Percentiles rank a stretch among this genome's conserved stretches.
Conservation (phyloP, 2,888 invertebrate species). For the Matsumyia berberina region DNA sequence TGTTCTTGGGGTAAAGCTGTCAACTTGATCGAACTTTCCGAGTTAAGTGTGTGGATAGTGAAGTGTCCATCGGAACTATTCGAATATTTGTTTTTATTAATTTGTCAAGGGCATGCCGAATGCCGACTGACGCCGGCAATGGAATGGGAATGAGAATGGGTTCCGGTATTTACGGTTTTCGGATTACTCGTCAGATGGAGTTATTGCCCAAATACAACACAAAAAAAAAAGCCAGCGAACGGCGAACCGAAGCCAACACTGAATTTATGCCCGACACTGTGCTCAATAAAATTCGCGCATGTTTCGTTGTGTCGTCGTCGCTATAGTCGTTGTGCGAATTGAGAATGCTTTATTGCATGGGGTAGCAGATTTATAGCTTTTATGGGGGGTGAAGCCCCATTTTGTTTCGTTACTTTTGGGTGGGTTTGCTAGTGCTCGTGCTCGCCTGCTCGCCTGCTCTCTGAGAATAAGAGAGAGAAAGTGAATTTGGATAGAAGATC, state of each 20-base stretch:
- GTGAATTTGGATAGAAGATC: slow-evolving; percentile 53
- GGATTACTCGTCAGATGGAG: slow-evolving; percentile 75
- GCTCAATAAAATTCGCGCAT: slow-evolving; percentile 76
- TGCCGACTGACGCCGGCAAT: slow-evolving; percentile 25
- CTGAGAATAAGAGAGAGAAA: slow-evolving; percentile 28
- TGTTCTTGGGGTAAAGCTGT: slow-evolving; percentile 10
- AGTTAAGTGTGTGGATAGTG: slow-evolving; percentile 61
- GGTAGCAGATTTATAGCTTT: slow-evolving; percentile 72
- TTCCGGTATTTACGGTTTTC: slow-evolving; percentile 65
- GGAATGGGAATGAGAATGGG: slow-evolving; percentile 51
- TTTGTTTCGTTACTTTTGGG: slow-evolving; percentile 41
- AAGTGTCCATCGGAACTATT: background rate
- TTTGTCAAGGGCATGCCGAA: slow-evolving; percentile 9
- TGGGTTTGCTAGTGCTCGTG: slow-evolving; percentile 19
- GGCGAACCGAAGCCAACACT: slow-evolving; percentile 12
- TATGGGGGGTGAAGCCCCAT: slow-evolving; percentile 58
- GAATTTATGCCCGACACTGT: slow-evolving; percentile 62
- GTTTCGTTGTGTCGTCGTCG: slow-evolving; percentile 65
- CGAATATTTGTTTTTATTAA: slow-evolving; percentile 28
- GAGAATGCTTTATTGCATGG: slow-evolving; percentile 73
- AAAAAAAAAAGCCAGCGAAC: no score
- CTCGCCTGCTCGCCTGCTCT: background rate
- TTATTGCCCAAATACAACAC: slow-evolving; percentile 53
- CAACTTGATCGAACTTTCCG: slow-evolving; percentile 16
- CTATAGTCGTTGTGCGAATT: slow-evolving; percentile 68